phyloP scores from a whole-genome alignment of 2,888 invertebrate species.

The Margaritifera margaritifera region DNA sequence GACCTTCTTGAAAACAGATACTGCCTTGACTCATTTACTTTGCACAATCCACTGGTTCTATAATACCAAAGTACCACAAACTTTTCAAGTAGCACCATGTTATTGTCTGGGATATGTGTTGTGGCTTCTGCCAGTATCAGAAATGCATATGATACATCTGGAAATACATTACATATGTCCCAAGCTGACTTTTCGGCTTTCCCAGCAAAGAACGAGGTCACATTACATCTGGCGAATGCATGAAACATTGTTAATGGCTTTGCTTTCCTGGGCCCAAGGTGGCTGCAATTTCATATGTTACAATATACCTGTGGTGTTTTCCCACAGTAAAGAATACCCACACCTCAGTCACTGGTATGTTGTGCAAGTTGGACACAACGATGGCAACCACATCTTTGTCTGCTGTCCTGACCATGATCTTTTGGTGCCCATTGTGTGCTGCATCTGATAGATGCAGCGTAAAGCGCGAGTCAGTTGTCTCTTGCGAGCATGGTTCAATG shows the following conservation, averaged over 20 bases:
- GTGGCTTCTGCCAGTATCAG: background rate
- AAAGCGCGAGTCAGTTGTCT: conserved; percentile 27
- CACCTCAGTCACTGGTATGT: background rate
- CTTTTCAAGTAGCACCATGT: background rate
- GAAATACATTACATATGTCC: conserved; percentile 3
- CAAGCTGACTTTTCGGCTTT: conserved; percentile 13
- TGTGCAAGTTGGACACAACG: background rate
- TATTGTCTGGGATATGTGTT: background rate
- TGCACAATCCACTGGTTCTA: background rate
- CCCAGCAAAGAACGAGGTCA: conserved; percentile 10
- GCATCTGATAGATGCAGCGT: conserved; percentile 21
- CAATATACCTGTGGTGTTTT: conserved; percentile 1
- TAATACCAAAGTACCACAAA: conserved; percentile 6
- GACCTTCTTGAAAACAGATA: conserved; percentile 3
- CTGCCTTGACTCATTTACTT: background rate
- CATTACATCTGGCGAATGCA: conserved; percentile 13
- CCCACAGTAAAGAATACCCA: conserved; percentile 15
- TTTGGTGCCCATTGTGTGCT: conserved; percentile 1
- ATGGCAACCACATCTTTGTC: conserved; percentile 23
- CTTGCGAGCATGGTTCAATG: conserved; percentile 22
- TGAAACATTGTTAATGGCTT: conserved; percentile 4
- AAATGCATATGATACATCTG: conserved; percentile 3
- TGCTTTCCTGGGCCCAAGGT: conserved; percentile 1
- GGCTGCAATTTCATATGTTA: conserved; percentile 1
- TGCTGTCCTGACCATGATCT: conserved; percentile 15